A percentile compares a stretch with the other conserved stretches of the same genome.
Evolutionary conservation across 2,888 invertebrate genomes (phyloP).

Genomic region (Artemia sinica): DNA sequence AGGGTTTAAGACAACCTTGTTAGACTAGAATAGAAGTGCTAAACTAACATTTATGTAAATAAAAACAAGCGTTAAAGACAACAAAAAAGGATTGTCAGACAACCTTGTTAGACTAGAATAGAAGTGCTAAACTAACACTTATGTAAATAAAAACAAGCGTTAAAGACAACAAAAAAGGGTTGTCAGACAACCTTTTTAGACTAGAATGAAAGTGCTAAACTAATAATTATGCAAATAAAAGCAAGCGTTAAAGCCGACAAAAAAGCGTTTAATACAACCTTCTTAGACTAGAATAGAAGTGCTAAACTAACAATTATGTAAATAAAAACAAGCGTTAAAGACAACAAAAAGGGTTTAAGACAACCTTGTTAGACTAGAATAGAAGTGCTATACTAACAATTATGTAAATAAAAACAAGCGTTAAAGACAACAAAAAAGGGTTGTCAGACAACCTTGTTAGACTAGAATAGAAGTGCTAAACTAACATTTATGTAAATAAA

Average conservation of each 20-base stretch:
- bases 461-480: conserved; percentile 26
- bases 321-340: conserved; percentile 7
- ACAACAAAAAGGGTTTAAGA: not conserved
- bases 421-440: conserved; percentile 11
- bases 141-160: not conserved
- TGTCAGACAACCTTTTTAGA: not conserved
- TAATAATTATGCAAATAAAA: conserved; percentile 4
- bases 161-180: conserved; percentile 11
- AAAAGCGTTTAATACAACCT: too few relatives aligned
- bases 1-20: too few relatives aligned
- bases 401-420: conserved; percentile 1
- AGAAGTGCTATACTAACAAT: too few relatives aligned
- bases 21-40: conserved; percentile 24
- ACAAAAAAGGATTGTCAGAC: not conserved
- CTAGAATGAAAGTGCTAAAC: conserved; percentile 26
- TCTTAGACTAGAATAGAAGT: conserved; percentile 21
- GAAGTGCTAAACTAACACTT: conserved; percentile 26
- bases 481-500: not conserved
- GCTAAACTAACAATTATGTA: conserved; percentile 25
- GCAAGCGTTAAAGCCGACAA: conserved; percentile 13
- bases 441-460: not conserved
- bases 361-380: conserved; percentile 5
- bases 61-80: conserved; percentile 12
- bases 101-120: conserved; percentile 11
- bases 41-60: conserved; percentile 23